These are phyloP conservation scores for Passer montanus DNA, from an alignment of 2,113 vertebrate genomes.

Conservation along the genomic window DNA sequence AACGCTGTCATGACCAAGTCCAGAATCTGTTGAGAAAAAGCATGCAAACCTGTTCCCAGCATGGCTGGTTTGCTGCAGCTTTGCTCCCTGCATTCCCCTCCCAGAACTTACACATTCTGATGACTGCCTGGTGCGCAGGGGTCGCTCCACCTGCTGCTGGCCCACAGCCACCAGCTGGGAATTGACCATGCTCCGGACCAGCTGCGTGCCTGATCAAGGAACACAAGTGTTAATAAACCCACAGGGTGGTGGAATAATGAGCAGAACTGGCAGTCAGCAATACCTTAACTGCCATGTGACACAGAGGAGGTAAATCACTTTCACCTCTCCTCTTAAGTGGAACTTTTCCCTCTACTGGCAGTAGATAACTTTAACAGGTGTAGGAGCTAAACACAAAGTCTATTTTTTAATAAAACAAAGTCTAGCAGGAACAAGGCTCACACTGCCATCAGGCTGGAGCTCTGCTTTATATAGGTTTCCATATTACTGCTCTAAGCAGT, in stretches of 20 bases:
- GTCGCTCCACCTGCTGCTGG: constrained; percentile 77
- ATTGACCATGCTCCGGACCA: constrained; percentile 83
- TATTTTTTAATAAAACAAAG: neutral
- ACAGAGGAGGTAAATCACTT: neutral
- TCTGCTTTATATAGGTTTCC: neutral
- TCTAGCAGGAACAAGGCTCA: neutral
- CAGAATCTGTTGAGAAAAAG: neutral
- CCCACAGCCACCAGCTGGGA: constrained; percentile 88
- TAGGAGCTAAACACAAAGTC: neutral
- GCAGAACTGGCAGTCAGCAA: neutral
- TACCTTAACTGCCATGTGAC: neutral
- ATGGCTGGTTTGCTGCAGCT: neutral
- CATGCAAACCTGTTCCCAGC: neutral
- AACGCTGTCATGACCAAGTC: neutral
- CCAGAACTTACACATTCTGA: constrained; percentile 93
- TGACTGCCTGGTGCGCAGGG: constrained; percentile 83
- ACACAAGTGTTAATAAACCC: neutral
- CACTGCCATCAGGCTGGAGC: neutral
- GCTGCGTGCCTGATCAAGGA: constrained; percentile 81
- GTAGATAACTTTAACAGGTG: neutral
- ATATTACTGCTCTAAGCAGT: neutral
- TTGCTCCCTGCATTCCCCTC: neutral
- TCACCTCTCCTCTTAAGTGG: neutral
- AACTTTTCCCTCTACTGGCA: neutral
- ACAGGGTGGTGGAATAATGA: neutral